Evolutionary conservation across 2,888 invertebrate species (phyloP).

Genomic region (Harpagoxenus sublaevis): DNA sequence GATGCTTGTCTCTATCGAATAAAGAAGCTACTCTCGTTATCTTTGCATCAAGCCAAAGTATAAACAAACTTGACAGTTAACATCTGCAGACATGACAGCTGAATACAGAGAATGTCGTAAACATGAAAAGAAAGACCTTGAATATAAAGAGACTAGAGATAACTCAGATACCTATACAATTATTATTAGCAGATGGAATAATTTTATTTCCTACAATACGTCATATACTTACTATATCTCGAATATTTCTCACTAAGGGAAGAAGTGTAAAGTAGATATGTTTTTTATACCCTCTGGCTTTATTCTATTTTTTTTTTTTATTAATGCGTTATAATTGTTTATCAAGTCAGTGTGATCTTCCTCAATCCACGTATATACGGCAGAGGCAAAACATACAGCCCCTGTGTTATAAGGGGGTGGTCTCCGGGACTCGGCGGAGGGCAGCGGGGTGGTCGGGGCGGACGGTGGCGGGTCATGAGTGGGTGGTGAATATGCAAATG

Average conservation of each 20-base stretch:
- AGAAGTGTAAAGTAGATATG: not conserved
- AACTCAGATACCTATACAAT: conserved; percentile 4
- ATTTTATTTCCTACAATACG: conserved; percentile 1
- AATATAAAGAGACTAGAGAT: not conserved
- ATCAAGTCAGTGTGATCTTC: conserved; percentile 24
- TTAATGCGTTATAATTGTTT: conserved; percentile 31
- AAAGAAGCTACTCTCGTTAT: conserved; percentile 11
- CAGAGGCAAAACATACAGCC: conserved; percentile 61
- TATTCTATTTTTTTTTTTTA: not conserved
- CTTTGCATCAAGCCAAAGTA: not conserved
- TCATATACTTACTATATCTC: not conserved
- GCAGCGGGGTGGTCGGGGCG: conserved; percentile 47
- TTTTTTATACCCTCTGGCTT: not conserved
- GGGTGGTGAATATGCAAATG: conserved; percentile 85
- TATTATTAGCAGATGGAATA: not conserved
- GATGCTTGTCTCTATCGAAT: conserved; percentile 11
- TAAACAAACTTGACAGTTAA: not conserved
- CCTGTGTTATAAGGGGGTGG: conserved; percentile 64
- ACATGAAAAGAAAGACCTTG: not conserved
- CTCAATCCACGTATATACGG: conserved; percentile 45
- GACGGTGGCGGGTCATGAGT: conserved; percentile 75
- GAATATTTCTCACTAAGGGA: not conserved
- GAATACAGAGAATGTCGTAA: not conserved
- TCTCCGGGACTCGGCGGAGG: conserved; percentile 60
- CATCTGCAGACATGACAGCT: not conserved